Conservation (phyloP, 2,113 vertebrate genomes). For the Brachionichthys hirsutus region DNA sequence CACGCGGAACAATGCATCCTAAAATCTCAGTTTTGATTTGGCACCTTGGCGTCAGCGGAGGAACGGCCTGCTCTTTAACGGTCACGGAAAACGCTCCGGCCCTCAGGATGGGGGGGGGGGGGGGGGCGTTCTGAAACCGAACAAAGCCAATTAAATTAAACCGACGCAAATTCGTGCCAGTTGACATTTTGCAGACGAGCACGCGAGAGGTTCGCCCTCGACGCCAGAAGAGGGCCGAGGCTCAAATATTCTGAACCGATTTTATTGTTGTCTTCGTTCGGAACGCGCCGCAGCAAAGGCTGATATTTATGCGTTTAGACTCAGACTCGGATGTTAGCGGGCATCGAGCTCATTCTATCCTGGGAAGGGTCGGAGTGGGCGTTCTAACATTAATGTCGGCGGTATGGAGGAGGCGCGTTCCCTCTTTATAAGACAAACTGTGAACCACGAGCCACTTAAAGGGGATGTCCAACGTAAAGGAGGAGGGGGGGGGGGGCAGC, state of each 20-base stretch:
- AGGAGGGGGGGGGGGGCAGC: slow-evolving; percentile 3
- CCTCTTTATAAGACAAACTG: slow-evolving; percentile 36
- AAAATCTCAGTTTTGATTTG: slow-evolving; percentile 3
- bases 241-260: slow-evolving; percentile 43
- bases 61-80: background rate
- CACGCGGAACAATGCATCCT: background rate
- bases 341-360: background rate
- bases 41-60: background rate
- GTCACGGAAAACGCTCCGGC: slow-evolving; percentile 14
- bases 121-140: slow-evolving; percentile 39
- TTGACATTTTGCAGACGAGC: slow-evolving; percentile 60
- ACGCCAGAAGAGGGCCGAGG: slow-evolving; percentile 20
- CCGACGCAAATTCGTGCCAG: slow-evolving; percentile 36
- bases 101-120: slow-evolving; percentile 5
- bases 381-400: slow-evolving; percentile 4
- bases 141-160: slow-evolving; percentile 45
- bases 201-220: slow-evolving; percentile 26
- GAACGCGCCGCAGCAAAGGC: too few species aligned
- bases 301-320: slow-evolving; percentile 25
- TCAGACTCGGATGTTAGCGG: slow-evolving; percentile 29
- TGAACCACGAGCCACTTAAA: slow-evolving; percentile 40
- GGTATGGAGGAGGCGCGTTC: slow-evolving; percentile 7
- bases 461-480: slow-evolving; percentile 24
- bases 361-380: background rate
- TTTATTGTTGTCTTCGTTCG: slow-evolving; percentile 21